These are phyloP conservation scores for Meganola albula DNA, from an alignment of 2,888 invertebrate genomes.

Conservation along the genomic window DNA sequence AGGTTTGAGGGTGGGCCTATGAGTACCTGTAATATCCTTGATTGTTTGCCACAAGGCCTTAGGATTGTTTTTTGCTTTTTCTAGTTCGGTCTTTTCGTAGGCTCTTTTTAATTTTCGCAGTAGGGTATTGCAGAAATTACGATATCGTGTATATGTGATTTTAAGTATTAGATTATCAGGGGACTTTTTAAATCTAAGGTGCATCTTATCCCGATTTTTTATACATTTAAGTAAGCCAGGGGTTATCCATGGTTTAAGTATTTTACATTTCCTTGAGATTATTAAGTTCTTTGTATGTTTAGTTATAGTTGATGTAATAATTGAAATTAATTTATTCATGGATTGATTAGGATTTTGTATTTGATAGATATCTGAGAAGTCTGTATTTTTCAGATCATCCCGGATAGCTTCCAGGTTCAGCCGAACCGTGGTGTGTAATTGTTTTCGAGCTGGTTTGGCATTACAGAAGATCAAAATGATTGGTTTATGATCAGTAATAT, in stretches of 20 bases:
- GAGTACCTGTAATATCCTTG: neutral
- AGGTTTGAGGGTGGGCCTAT: neutral
- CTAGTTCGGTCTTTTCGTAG: neutral
- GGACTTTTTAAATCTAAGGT: neutral
- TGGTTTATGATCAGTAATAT: conserved; percentile 2
- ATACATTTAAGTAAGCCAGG: neutral
- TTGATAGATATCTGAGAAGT: neutral
- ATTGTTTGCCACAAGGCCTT: neutral
- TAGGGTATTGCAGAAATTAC: conserved; percentile 1
- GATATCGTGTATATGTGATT: neutral
- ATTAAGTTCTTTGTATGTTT: neutral
- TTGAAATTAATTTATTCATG: neutral
- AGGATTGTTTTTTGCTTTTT: conserved; percentile 1
- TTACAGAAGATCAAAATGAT: neutral
- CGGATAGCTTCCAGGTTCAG: neutral
- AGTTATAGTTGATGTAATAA: neutral
- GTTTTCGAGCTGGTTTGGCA: neutral
- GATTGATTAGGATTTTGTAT: neutral
- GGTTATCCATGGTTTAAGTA: neutral
- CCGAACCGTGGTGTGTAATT: neutral
- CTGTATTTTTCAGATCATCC: neutral
- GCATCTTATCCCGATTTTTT: conserved; percentile 1
- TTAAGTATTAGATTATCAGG: neutral
- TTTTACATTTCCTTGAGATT: neutral
- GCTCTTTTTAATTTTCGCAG: conserved; percentile 1